Percentiles rank a stretch among this genome's conserved stretches.
phyloP scores from a whole-genome alignment of 2,797 vertebrate genomes.

The Acanthurus tractus region DNA sequence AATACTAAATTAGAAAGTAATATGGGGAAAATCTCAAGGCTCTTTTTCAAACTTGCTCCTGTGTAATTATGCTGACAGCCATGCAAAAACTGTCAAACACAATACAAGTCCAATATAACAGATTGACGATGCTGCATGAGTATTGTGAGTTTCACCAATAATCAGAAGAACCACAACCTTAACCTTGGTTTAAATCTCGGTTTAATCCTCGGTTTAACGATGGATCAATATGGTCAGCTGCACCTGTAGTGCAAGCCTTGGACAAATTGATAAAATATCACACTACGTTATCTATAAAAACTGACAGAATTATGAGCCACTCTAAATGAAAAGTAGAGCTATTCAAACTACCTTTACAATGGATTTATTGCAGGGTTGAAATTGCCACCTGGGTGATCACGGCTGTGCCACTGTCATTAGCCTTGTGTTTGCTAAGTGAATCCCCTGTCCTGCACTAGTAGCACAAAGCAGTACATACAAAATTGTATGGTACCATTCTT shows the following conservation, averaged over 20 bases:
- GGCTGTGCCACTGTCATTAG: conserved; percentile 49
- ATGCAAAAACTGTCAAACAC: conserved; percentile 11
- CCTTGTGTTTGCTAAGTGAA: conserved; percentile 42
- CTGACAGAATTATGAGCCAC: conserved; percentile 61
- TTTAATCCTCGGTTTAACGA: conserved; percentile 33
- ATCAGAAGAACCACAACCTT: conserved; percentile 34
- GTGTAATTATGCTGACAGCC: not conserved
- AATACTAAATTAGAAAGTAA: conserved; percentile 29
- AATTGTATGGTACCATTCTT: not conserved
- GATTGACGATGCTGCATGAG: not conserved
- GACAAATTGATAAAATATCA: conserved; percentile 65
- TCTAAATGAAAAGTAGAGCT: conserved; percentile 67
- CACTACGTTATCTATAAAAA: conserved; percentile 54
- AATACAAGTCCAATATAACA: conserved; percentile 11
- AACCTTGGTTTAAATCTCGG: conserved; percentile 17
- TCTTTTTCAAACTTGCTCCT: not conserved
- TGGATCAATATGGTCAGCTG: conserved; percentile 62
- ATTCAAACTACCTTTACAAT: conserved; percentile 45
- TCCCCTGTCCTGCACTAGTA: conserved; percentile 49
- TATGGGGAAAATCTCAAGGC: conserved; percentile 30
- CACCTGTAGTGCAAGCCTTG: conserved; percentile 53
- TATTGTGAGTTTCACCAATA: conserved; percentile 25
- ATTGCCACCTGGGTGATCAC: conserved; percentile 46
- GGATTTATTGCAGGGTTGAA: conserved; percentile 53
- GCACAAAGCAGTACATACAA: conserved; percentile 41